A percentile compares a stretch with the other conserved stretches of the same genome.
phyloP scores from a whole-genome alignment of 1,140 invertebrate species.

The Drosophila kepulauana region DNA sequence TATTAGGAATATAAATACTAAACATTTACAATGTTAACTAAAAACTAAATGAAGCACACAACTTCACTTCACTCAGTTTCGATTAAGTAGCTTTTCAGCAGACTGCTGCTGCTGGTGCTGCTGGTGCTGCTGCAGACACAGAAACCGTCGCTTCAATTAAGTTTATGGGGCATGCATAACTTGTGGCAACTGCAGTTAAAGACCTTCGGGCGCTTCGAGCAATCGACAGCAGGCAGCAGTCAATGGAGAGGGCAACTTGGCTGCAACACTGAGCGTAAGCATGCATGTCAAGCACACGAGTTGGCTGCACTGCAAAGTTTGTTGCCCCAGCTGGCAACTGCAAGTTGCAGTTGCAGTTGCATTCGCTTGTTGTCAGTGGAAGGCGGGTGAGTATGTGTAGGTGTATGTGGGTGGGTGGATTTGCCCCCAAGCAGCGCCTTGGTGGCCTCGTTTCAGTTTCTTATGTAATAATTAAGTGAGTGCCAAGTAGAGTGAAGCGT shows the following conservation, averaged over 20 bases:
- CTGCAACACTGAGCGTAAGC: slow-evolving; percentile 70
- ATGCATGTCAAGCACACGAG: slow-evolving; percentile 75
- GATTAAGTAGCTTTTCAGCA: not conserved
- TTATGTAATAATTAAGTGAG: slow-evolving; percentile 82
- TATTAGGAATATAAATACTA: no score
- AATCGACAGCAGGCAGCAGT: slow-evolving; percentile 23
- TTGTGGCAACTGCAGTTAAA: slow-evolving; percentile 29
- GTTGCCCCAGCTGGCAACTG: slow-evolving; percentile 68
- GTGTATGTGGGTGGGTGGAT: slow-evolving; percentile 10
- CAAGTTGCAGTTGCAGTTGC: slow-evolving; percentile 39
- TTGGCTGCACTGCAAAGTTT: slow-evolving; percentile 72
- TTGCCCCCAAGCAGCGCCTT: slow-evolving; percentile 59
- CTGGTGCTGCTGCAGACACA: not conserved
- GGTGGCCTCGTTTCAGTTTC: slow-evolving; percentile 75
- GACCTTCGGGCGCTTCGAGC: slow-evolving; percentile 7
- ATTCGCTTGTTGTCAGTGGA: slow-evolving; percentile 13
- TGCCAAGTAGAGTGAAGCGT: slow-evolving; percentile 79
- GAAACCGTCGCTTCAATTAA: not conserved
- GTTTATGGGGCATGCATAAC: not conserved
- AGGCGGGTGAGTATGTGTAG: slow-evolving; percentile 15
- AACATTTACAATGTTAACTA: no score
- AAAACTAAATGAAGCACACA: no score
- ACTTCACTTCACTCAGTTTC: not conserved
- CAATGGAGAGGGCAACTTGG: slow-evolving; percentile 63
- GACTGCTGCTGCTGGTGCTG: not conserved